Conservation (phyloP, 2,113 vertebrate genomes). For the Ariopsis seemanni region DNA sequence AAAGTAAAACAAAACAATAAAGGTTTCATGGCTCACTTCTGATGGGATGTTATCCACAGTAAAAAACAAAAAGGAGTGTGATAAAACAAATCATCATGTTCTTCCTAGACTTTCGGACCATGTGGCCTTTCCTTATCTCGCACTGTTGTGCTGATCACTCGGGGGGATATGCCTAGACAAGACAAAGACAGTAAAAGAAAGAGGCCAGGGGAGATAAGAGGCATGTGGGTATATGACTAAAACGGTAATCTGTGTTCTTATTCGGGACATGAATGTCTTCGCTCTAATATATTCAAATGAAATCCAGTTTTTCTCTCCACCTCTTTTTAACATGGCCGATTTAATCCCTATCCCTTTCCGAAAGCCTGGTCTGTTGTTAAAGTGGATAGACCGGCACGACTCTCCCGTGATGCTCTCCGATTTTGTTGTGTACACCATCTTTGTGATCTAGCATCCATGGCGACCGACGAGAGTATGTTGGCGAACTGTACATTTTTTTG, state of each 20-base stretch:
- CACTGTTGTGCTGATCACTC: slow-evolving; percentile 63
- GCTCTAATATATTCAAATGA: background rate
- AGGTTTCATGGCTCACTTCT: slow-evolving; percentile 63
- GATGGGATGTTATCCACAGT: slow-evolving; percentile 61
- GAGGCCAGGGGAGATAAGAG: slow-evolving; percentile 57
- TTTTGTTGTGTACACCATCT: too few species aligned
- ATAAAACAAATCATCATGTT: slow-evolving; percentile 40
- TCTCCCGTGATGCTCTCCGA: too few species aligned
- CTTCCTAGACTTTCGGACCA: slow-evolving; percentile 59
- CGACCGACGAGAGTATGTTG: too few species aligned
- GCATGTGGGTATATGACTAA: slow-evolving; percentile 56
- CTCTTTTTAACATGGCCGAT: background rate
- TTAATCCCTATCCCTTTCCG: background rate
- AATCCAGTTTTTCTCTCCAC: background rate
- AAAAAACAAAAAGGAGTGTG: slow-evolving; percentile 58
- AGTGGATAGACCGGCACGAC: too few species aligned
- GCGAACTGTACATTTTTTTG: too few species aligned
- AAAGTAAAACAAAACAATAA: slow-evolving; percentile 64
- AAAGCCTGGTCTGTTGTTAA: background rate
- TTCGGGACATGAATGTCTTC: slow-evolving; percentile 11
- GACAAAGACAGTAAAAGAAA: slow-evolving; percentile 60
- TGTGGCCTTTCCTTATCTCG: slow-evolving; percentile 55
- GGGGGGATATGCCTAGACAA: slow-evolving; percentile 64
- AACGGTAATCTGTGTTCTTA: slow-evolving; percentile 7
- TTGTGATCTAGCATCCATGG: too few species aligned